Base-by-base conservation (phyloP, 2,888 invertebrate species). In the Chloroclysta siterata region DNA sequence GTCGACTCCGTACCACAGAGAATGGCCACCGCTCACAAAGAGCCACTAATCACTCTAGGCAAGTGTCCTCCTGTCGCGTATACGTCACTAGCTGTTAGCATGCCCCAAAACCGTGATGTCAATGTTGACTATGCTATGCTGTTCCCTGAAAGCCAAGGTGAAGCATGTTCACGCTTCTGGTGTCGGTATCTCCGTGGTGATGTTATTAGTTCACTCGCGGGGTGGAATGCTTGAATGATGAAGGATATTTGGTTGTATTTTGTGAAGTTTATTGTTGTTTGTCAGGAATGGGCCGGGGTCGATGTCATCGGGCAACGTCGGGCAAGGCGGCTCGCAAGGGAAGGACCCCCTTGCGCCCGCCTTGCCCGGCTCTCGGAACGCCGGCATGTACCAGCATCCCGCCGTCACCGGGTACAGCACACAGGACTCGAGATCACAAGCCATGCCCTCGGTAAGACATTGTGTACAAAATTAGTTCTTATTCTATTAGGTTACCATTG, bases 1-100 rank as follows among this genome's bases (percentile, higher is more conserved):
- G 83, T 74, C 88, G 90, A 72, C 89, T 89, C 87, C 90, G 81
- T 82, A 73, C 82, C 72, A 85, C 85, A 81, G 89, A 90, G 77
- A 88, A 88, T 75, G 89, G 88, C 81, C 88, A 88, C 77, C 88
- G 88, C 80, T 81, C 89, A 53, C 88, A 89, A 84, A 90, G 85
- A 81, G 79, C 78, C 78, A 78, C 75, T 83, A 80, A 76, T 83
- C 79, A 78, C 73, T 76, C 82, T 90, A 93, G 92, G 92, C 92
- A 93, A 93, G 92, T 93, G 82, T 84, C 79, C 78, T 80, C 78
- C 78, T 80, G 78, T 77, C 80, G 82, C 79, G 83, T 83, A 97
- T 50, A 29, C 50, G 33, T 28, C 51, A 51, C 89, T 95, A 97
- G 83, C 97, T 97, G 93, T 74, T 74, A 81, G 82, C 83, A 82